Percentiles rank a stretch among this genome's conserved stretches.
Conservation (phyloP, 1,140 invertebrate genomes). For the Platorchestia sp. region DNA sequence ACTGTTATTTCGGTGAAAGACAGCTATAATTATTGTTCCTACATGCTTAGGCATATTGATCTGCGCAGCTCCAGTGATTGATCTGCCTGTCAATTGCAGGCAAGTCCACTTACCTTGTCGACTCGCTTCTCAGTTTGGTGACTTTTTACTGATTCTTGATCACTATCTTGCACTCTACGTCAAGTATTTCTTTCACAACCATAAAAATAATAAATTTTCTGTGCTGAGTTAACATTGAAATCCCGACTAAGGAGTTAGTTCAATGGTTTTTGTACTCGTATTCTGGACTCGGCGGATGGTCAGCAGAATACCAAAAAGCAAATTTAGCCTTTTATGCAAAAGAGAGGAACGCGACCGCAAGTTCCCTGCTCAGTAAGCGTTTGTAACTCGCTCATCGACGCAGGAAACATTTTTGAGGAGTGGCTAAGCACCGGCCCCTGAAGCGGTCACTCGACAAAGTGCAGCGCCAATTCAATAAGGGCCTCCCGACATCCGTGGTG, state of each 20-base stretch:
- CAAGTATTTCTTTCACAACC: background rate
- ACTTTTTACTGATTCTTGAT: background rate
- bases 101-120: too few species aligned
- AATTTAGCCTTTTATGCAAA: background rate
- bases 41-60: background rate
- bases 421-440: background rate
- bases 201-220: background rate
- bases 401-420: background rate
- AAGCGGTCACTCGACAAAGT: slow-evolving; percentile 11
- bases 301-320: background rate
- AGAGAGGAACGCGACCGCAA: background rate
- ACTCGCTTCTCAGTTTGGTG: background rate
- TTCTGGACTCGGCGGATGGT: background rate
- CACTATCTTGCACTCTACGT: background rate
- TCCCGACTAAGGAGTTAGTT: too few species aligned
- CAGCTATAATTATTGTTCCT: too few species aligned
- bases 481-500: slow-evolving; percentile 27
- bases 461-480: slow-evolving; percentile 50
- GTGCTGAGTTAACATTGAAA: background rate
- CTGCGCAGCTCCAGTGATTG: background rate
- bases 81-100: background rate
- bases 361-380: background rate
- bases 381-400: background rate
- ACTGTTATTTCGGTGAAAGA: background rate
- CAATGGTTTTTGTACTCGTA: background rate